Evolutionary conservation across 2,113 vertebrate genomes (phyloP).

Genomic region (Podilymbus podiceps): DNA sequence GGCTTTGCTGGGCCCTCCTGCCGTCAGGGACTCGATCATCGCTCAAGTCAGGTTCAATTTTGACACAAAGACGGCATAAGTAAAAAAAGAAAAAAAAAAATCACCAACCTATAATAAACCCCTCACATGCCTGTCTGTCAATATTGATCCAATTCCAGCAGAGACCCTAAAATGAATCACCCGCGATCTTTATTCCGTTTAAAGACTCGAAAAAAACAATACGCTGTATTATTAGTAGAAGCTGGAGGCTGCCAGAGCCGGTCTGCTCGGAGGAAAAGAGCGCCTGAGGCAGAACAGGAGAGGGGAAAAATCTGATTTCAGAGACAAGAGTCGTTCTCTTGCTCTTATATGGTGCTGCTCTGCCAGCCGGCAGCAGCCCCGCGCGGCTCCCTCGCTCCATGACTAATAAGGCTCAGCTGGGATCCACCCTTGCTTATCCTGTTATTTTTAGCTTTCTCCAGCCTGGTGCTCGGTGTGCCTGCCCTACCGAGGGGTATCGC

Average conservation of each 20-base stretch:
- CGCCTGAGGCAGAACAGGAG: not conserved
- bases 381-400: not conserved
- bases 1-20: not conserved
- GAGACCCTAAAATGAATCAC: not conserved
- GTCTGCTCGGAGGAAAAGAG: not conserved
- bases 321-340: conserved; percentile 4
- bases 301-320: not conserved
- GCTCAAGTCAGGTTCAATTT: not conserved
- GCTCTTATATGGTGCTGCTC: conserved; percentile 53
- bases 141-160: not conserved
- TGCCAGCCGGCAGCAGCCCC: not conserved
- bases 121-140: not conserved
- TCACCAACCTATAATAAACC: not conserved
- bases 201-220: not conserved
- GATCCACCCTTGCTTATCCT: conserved; percentile 48
- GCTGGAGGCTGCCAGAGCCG: not conserved
- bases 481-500: not conserved
- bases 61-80: not conserved
- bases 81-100: not conserved
- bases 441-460: conserved; percentile 46
- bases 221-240: fast-evolving
- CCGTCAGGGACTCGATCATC: not conserved
- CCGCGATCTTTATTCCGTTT: not conserved
- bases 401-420: conserved; percentile 31
- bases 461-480: not conserved